Evolutionary conservation across 1,140 invertebrate species (phyloP).

Genomic region (Drosophila athabasca): DNA sequence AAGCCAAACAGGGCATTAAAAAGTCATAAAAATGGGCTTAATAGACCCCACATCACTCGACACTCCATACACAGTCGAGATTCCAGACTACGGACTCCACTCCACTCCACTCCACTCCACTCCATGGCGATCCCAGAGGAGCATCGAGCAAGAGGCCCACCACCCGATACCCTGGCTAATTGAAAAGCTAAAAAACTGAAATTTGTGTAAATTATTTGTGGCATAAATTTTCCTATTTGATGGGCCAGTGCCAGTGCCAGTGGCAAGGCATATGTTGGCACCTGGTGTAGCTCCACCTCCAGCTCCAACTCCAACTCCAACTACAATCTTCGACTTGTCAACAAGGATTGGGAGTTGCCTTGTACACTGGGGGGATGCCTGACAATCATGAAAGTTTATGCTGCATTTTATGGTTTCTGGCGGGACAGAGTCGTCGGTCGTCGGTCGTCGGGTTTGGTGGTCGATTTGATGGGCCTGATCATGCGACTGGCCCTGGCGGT

Average conservation of each 20-base stretch:
- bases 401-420: constrained; percentile 44
- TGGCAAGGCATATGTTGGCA: constrained; percentile 19
- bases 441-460: constrained; percentile 33
- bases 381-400: constrained; percentile 56
- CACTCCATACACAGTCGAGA: too few relatives aligned
- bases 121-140: too few relatives aligned
- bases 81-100: too few relatives aligned
- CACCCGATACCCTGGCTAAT: constrained; percentile 54
- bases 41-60: constrained; percentile 19
- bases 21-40: constrained; percentile 57
- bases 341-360: constrained; percentile 39
- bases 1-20: constrained; percentile 64
- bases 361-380: not conserved
- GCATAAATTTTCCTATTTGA: constrained; percentile 73
- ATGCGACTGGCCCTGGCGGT: too few relatives aligned
- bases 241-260: constrained; percentile 30
- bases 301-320: not conserved
- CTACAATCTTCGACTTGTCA: constrained; percentile 41
- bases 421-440: constrained; percentile 13
- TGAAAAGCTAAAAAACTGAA: constrained; percentile 71
- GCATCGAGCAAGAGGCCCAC: constrained; percentile 21
- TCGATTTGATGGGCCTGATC: constrained; percentile 41
- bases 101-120: too few relatives aligned
- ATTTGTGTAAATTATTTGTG: constrained; percentile 77
- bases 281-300: constrained; percentile 1